Evolutionary conservation across 2,888 invertebrate genomes (phyloP).

Genomic region (Amphiduros pacificus): DNA sequence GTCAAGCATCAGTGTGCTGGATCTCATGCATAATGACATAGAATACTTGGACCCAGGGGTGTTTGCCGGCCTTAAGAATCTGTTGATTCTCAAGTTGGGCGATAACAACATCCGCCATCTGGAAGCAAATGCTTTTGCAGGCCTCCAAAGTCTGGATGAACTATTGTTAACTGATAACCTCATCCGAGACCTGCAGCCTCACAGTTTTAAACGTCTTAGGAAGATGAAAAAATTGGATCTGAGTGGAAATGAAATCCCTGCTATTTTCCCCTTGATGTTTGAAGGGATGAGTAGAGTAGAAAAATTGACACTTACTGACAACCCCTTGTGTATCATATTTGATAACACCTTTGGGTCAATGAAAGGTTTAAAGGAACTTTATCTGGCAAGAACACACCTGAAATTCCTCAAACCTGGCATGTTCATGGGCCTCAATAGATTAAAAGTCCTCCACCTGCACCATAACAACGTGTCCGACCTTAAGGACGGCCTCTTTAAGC

Average conservation of each 20-base stretch:
- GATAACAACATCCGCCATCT: slow-evolving; percentile 22
- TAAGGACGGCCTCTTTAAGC: slow-evolving; percentile 22
- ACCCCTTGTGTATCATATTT: slow-evolving; percentile 28
- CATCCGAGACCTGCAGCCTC: slow-evolving; percentile 32
- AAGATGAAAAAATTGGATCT: slow-evolving; percentile 26
- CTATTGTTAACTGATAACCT: slow-evolving; percentile 25
- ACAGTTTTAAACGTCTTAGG: slow-evolving; percentile 18
- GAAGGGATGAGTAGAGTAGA: slow-evolving; percentile 23
- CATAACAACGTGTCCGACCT: slow-evolving; percentile 24
- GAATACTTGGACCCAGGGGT: slow-evolving; percentile 16
- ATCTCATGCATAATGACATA: slow-evolving; percentile 24
- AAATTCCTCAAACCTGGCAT: slow-evolving; percentile 23
- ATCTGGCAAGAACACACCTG: slow-evolving; percentile 24
- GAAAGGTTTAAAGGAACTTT: slow-evolving; percentile 23
- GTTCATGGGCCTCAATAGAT: slow-evolving; percentile 27
- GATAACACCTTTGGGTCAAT: slow-evolving; percentile 25
- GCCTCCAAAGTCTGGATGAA: slow-evolving; percentile 16
- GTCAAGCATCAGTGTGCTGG: slow-evolving; percentile 14
- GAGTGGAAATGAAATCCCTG: slow-evolving; percentile 28
- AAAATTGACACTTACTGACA: slow-evolving; percentile 25
- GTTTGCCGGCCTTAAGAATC: slow-evolving; percentile 24
- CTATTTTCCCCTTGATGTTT: slow-evolving; percentile 34
- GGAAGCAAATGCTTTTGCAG: slow-evolving; percentile 27
- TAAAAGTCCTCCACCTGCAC: slow-evolving; percentile 19
- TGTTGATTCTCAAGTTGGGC: slow-evolving; percentile 20